Conservation (phyloP, 2,888 invertebrate species). For the Patella ulyssiponensis region DNA sequence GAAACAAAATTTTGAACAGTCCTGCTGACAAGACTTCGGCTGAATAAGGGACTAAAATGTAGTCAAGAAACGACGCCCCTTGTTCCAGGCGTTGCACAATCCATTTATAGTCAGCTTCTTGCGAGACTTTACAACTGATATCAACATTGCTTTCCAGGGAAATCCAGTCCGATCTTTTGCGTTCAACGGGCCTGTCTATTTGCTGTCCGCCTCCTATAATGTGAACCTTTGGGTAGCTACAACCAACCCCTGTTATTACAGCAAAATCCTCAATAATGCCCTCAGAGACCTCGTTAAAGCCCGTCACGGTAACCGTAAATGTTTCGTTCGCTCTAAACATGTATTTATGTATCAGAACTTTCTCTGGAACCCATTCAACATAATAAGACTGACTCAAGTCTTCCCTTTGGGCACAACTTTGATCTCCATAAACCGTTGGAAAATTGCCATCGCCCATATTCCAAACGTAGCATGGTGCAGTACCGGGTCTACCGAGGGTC, state of each 20-base stretch:
- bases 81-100: constrained; percentile 39
- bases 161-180: constrained; percentile 45
- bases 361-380: constrained; percentile 19
- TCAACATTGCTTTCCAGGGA: constrained; percentile 49
- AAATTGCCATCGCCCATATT: constrained; percentile 47
- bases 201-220: constrained; percentile 52
- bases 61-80: constrained; percentile 45
- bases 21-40: constrained; percentile 29
- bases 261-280: constrained; percentile 39
- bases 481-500: constrained; percentile 42
- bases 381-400: constrained; percentile 25
- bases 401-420: constrained; percentile 29
- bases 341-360: constrained; percentile 36
- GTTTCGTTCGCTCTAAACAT: constrained; percentile 45
- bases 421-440: constrained; percentile 34
- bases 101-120: constrained; percentile 46
- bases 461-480: constrained; percentile 49
- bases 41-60: constrained; percentile 36
- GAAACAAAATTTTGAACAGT: constrained; percentile 48
- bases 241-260: constrained; percentile 48
- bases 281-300: constrained; percentile 45
- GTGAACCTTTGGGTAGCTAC: constrained; percentile 49
- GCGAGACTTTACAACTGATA: constrained; percentile 47
- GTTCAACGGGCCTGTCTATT: constrained; percentile 43
- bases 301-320: constrained; percentile 39